Conservation (phyloP, 2,888 invertebrate genomes). For the Amorpha juglandis region DNA sequence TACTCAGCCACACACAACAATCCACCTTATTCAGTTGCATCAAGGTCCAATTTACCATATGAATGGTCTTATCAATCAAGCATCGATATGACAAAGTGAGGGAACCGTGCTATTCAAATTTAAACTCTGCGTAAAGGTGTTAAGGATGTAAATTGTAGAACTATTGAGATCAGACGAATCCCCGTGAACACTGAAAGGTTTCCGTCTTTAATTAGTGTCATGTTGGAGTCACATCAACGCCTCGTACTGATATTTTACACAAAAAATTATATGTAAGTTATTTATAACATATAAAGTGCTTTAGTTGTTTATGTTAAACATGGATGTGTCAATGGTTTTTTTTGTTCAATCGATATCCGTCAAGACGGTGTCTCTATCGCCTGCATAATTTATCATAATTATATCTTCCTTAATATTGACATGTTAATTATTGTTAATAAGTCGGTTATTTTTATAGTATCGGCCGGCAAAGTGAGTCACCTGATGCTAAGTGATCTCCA, state of each 20-base stretch:
- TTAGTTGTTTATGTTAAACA: not conserved
- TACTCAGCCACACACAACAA: conserved; percentile 43
- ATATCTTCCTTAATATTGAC: not conserved
- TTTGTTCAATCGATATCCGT: not conserved
- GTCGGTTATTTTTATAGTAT: no score
- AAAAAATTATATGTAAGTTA: conserved; percentile 31
- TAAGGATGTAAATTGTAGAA: conserved; percentile 33
- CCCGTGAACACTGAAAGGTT: conserved; percentile 40
- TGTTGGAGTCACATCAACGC: conserved; percentile 63
- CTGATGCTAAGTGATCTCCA: no score
- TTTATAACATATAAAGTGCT: conserved; percentile 22
- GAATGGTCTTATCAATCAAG: conserved; percentile 22
- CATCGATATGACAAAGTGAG: conserved; percentile 30
- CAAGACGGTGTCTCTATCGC: not conserved
- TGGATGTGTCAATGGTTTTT: not conserved
- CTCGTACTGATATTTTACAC: conserved; percentile 44
- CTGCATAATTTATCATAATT: not conserved
- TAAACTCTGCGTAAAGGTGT: conserved; percentile 32
- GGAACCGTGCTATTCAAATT: conserved; percentile 35
- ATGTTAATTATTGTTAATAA: no score
- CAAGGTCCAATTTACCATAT: conserved; percentile 18
- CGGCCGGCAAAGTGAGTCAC: no score
- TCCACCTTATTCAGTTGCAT: conserved; percentile 39
- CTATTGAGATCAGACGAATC: conserved; percentile 38
- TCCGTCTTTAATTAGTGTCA: conserved; percentile 64